phyloP scores from a whole-genome alignment of 2,797 vertebrate genomes.

The Amniataba percoides region DNA sequence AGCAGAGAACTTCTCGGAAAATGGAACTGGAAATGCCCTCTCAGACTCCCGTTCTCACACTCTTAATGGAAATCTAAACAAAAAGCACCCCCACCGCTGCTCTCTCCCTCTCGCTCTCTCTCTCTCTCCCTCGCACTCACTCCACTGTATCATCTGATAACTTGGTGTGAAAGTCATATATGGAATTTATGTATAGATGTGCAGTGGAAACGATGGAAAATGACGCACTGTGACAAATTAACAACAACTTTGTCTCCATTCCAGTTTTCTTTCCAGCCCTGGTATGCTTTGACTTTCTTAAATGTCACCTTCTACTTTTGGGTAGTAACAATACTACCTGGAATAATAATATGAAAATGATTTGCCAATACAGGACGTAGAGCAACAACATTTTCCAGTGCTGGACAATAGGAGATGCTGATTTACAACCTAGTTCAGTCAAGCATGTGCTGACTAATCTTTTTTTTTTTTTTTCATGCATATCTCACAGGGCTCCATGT shows the following conservation, averaged over 20 bases:
- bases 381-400: slow-evolving; percentile 32
- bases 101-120: slow-evolving; percentile 1
- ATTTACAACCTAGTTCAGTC: slow-evolving; percentile 56
- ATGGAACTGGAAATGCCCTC: slow-evolving; percentile 81
- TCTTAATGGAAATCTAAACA: slow-evolving; percentile 82
- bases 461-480: slow-evolving; percentile 34
- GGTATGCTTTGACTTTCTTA: slow-evolving; percentile 19
- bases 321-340: slow-evolving; percentile 21
- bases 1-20: slow-evolving; percentile 81
- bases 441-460: slow-evolving; percentile 49
- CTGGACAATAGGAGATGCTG: slow-evolving; percentile 21
- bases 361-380: slow-evolving; percentile 35
- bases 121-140: slow-evolving; percentile 5
- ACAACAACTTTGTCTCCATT: slow-evolving; percentile 50
- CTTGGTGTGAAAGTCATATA: slow-evolving; percentile 56
- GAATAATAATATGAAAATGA: slow-evolving; percentile 21
- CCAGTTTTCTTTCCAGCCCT: slow-evolving; percentile 19
- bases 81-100: slow-evolving; percentile 55
- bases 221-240: slow-evolving; percentile 62
- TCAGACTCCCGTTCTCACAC: slow-evolving; percentile 80
- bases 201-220: slow-evolving; percentile 65
- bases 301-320: slow-evolving; percentile 9
- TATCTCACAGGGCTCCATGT: slow-evolving; percentile 88
- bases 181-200: slow-evolving; percentile 59
- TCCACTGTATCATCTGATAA: slow-evolving; percentile 59